phyloP scores from a whole-genome alignment of 2,888 invertebrate genomes.

The Xestia rhomboidea region DNA sequence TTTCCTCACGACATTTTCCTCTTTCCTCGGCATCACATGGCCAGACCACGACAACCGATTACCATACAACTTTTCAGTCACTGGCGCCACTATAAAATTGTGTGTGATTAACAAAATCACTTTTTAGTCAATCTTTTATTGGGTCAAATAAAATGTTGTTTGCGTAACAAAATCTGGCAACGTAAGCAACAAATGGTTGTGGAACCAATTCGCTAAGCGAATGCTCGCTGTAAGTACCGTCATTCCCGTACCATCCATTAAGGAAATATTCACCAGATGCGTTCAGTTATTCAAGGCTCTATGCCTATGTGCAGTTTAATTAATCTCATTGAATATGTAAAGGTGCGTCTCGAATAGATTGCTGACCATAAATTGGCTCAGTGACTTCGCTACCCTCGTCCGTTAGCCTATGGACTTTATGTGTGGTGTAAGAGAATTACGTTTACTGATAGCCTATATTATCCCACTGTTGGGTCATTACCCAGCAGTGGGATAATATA shows the following conservation, averaged over 20 bases:
- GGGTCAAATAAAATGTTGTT: neutral
- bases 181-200: neutral
- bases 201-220: neutral
- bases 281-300: neutral
- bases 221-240: neutral
- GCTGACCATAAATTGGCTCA: constrained; percentile 13
- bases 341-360: constrained; percentile 5
- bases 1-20: too few relatives aligned
- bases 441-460: neutral
- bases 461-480: neutral
- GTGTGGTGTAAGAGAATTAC: neutral
- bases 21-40: too few relatives aligned
- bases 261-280: neutral
- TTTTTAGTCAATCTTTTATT: too few relatives aligned
- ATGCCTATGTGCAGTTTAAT: constrained; percentile 11
- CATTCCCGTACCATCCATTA: neutral
- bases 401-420: neutral
- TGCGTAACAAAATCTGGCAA: neutral
- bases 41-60: too few relatives aligned
- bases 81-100: too few relatives aligned
- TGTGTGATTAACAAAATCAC: too few relatives aligned
- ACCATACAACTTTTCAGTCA: too few relatives aligned
- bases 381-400: neutral
- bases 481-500: too few relatives aligned
- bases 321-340: neutral